Percentiles rank a stretch among this genome's conserved stretches.
phyloP scores from a whole-genome alignment of 2,888 invertebrate genomes.

The Caenorhabditis becei region DNA sequence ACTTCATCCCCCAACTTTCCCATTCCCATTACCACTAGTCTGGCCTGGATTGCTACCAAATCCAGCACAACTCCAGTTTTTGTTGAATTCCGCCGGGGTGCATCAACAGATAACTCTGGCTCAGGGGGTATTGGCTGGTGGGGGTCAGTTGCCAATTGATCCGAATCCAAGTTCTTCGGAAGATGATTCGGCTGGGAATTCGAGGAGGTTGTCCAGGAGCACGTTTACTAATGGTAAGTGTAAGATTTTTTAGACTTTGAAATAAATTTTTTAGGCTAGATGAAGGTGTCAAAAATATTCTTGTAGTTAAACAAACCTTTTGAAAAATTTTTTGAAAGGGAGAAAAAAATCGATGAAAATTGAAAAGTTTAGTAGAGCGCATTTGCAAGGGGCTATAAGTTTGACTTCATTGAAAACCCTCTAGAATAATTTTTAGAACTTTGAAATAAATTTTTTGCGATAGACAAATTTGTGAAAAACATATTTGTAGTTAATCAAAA shows the following conservation, averaged over 20 bases:
- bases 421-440: too few species aligned
- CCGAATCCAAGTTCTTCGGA: slow-evolving; percentile 64
- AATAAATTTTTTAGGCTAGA: too few species aligned
- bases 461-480: too few species aligned
- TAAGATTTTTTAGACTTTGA: background rate
- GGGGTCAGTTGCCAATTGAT: slow-evolving; percentile 47
- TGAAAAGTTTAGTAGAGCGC: too few species aligned
- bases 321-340: too few species aligned
- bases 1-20: slow-evolving; percentile 41
- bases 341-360: too few species aligned
- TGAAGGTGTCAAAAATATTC: too few species aligned
- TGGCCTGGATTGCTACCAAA: slow-evolving; percentile 69
- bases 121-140: background rate
- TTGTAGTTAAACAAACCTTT: too few species aligned
- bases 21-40: slow-evolving; percentile 58
- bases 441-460: too few species aligned
- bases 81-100: slow-evolving; percentile 24
- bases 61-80: slow-evolving; percentile 48
- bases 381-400: too few species aligned
- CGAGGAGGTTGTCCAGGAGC: slow-evolving; percentile 54
- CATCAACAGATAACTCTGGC: slow-evolving; percentile 5
- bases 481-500: too few species aligned
- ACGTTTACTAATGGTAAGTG: slow-evolving; percentile 61
- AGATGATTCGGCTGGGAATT: slow-evolving; percentile 58
- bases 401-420: too few species aligned